Percentiles rank a stretch among this genome's conserved stretches.
Conservation (phyloP, 2,113 vertebrate genomes). For the Menura novaehollandiae region DNA sequence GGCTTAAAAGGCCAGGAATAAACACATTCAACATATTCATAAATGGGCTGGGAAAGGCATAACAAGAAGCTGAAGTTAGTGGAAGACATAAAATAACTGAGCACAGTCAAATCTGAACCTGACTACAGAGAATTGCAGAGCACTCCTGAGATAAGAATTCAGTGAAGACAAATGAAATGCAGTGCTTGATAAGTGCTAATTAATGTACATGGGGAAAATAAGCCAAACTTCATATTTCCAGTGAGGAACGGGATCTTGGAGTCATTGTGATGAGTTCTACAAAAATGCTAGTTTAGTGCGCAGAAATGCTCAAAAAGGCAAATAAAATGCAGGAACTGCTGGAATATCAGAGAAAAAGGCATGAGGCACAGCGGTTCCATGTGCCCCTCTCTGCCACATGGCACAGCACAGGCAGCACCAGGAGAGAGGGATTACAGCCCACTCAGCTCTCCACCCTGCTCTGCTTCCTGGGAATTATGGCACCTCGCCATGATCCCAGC, state of each 20-base stretch:
- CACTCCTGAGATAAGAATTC: not conserved
- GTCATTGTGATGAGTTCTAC: not conserved
- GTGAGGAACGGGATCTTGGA: not conserved
- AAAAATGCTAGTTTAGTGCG: not conserved
- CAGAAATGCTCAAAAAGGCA: not conserved
- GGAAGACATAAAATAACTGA: not conserved
- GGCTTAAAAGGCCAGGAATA: not conserved
- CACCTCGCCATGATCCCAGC: not conserved
- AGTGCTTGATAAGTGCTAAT: not conserved
- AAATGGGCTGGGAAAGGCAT: not conserved
- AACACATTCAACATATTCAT: not conserved
- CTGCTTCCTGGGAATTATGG: not conserved
- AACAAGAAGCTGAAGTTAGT: not conserved
- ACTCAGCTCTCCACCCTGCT: not conserved
- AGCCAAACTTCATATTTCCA: not conserved
- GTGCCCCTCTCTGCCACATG: not conserved
- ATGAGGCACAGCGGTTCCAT: not conserved
- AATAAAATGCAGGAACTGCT: not conserved
- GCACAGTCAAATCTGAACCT: not conserved
- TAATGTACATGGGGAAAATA: not conserved
- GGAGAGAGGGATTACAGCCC: accelerated
- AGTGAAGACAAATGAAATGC: not conserved
- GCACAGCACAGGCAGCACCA: not conserved
- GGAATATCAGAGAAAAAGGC: not conserved
- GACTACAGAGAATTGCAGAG: not conserved